phyloP scores from a whole-genome alignment of 2,888 invertebrate species.

The Diploptera punctata region DNA sequence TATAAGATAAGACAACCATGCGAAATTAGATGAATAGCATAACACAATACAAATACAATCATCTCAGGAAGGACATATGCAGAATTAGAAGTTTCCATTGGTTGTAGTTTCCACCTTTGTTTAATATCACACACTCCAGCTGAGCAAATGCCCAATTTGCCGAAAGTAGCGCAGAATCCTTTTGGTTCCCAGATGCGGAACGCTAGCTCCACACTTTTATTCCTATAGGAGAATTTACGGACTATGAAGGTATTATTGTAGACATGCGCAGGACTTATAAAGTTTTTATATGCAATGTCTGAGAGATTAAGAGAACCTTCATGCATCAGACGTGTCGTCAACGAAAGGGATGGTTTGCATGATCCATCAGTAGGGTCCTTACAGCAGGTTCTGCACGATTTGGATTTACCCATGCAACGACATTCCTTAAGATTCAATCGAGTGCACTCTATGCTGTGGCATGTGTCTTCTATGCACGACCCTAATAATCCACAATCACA shows the following conservation, averaged over 20 bases:
- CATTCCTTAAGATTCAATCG: conserved; percentile 58
- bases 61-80: too few relatives aligned
- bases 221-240: background rate
- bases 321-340: background rate
- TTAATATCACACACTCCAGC: background rate
- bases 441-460: conserved; percentile 61
- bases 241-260: too few relatives aligned
- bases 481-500: conserved; percentile 60
- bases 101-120: background rate
- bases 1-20: too few relatives aligned
- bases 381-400: conserved; percentile 14
- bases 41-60: too few relatives aligned
- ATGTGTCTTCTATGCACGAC: conserved; percentile 56
- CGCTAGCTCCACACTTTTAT: background rate
- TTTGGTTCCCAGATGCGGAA: conserved; percentile 1
- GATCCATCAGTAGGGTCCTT: background rate
- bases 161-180: background rate
- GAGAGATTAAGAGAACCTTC: background rate
- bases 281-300: too few relatives aligned
- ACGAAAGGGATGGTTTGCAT: background rate
- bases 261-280: too few relatives aligned
- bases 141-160: conserved; percentile 11
- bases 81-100: too few relatives aligned
- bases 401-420: conserved; percentile 48
- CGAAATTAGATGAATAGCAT: too few relatives aligned